phyloP scores from a whole-genome alignment of 2,113 vertebrate species.

The Saguinus midas region DNA sequence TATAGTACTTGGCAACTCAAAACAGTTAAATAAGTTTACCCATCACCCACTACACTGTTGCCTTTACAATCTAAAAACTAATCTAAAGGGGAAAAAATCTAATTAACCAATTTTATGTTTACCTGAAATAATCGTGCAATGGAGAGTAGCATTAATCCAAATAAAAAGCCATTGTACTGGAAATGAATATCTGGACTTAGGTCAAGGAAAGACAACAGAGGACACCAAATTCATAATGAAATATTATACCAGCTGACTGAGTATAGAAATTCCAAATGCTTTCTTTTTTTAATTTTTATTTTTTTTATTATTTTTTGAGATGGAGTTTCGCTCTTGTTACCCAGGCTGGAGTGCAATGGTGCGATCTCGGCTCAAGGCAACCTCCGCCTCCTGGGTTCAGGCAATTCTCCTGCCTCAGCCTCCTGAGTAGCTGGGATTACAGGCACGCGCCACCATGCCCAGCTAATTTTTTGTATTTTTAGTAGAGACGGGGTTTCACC shows the following conservation, averaged over 20 bases:
- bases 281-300: not conserved
- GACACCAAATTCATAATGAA: constrained; percentile 33
- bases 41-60: not conserved
- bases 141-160: constrained; percentile 94
- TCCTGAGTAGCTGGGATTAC: no score
- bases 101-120: constrained; percentile 37
- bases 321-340: no score
- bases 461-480: no score
- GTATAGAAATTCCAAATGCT: not conserved
- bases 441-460: no score
- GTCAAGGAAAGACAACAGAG: constrained; percentile 76
- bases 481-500: no score
- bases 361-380: no score
- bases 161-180: constrained; percentile 98
- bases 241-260: not conserved
- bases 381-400: no score
- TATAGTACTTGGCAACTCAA: not conserved
- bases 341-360: no score
- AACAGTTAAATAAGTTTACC: constrained; percentile 23
- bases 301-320: no score
- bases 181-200: constrained; percentile 93
- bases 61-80: constrained; percentile 39
- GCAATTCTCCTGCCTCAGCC: no score
- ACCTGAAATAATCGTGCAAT: constrained; percentile 95
- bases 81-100: not conserved